Evolutionary conservation across 2,113 vertebrate genomes (phyloP).

Genomic region (Ophiodon elongatus): DNA sequence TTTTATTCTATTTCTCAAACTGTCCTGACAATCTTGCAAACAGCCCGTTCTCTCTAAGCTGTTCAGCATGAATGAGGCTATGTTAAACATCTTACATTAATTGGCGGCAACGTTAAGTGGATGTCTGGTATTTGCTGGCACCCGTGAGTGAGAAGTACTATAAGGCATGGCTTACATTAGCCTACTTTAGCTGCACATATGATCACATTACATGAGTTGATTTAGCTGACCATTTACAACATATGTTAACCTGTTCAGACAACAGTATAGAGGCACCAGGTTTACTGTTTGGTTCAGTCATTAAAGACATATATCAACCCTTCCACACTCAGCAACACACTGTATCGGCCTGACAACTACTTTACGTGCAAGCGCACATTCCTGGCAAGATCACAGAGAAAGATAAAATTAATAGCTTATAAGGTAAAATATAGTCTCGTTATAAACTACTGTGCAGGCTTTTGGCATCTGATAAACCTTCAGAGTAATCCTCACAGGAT

Average conservation of each 20-base stretch:
- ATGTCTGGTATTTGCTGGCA: neutral
- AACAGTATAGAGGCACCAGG: neutral
- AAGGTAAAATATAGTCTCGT: neutral
- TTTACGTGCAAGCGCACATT: neutral
- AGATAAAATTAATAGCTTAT: neutral
- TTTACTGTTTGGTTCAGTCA: neutral
- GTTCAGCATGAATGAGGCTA: neutral
- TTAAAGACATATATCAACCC: neutral
- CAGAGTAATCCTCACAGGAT: neutral
- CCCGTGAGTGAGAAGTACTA: neutral
- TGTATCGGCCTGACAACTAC: neutral
- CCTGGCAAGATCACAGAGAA: neutral
- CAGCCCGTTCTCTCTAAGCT: neutral
- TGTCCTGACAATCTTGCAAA: neutral
- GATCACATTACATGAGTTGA: neutral
- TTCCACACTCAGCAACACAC: neutral
- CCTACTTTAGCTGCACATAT: neutral
- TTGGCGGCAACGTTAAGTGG: neutral
- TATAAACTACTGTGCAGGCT: neutral
- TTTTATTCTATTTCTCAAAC: neutral
- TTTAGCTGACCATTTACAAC: neutral
- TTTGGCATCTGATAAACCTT: neutral
- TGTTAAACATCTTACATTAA: neutral
- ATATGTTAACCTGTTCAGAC: neutral
- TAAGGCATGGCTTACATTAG: neutral